Conservation (phyloP, 2,113 vertebrate genomes). For the Macquaria ambigua region DNA sequence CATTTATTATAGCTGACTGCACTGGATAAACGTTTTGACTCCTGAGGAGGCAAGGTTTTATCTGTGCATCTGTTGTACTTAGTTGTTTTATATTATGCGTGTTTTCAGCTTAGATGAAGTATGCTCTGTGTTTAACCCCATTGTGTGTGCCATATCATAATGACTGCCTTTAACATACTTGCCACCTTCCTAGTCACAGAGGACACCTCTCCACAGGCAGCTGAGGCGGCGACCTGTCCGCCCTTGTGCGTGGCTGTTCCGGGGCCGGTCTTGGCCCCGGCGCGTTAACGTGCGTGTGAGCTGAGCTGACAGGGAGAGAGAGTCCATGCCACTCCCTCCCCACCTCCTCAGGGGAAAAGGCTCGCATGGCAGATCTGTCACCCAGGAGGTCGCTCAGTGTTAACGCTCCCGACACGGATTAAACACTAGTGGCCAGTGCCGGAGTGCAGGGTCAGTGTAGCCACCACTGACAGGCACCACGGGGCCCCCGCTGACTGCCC, state of each 20-base stretch:
- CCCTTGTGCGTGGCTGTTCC: slow-evolving; percentile 70
- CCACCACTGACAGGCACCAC: slow-evolving; percentile 88
- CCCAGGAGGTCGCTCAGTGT: slow-evolving; percentile 92
- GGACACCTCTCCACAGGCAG: slow-evolving; percentile 80
- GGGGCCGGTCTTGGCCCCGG: slow-evolving; percentile 67
- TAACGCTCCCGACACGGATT: slow-evolving; percentile 96
- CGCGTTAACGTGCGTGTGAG: slow-evolving; percentile 77
- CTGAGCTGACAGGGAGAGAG: slow-evolving; percentile 81
- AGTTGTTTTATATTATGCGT: slow-evolving; percentile 35
- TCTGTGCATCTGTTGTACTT: slow-evolving; percentile 30
- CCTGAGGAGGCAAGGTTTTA: slow-evolving; percentile 4
- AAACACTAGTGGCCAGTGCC: slow-evolving; percentile 89
- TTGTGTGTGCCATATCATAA: slow-evolving; percentile 68
- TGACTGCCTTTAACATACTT: slow-evolving; percentile 72
- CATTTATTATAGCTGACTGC: background rate
- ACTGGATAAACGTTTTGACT: background rate
- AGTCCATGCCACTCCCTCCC: slow-evolving; percentile 71
- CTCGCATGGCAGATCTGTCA: slow-evolving; percentile 94
- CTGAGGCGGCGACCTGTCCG: slow-evolving; percentile 72
- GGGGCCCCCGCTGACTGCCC: slow-evolving; percentile 76
- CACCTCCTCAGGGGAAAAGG: slow-evolving; percentile 78
- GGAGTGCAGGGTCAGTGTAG: slow-evolving; percentile 89
- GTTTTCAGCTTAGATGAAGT: slow-evolving; percentile 53
- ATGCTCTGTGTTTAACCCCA: slow-evolving; percentile 71
- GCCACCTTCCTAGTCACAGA: slow-evolving; percentile 76